Base-by-base conservation (phyloP, 1,140 invertebrate genomes). In the Neodiprion lecontei region DNA sequence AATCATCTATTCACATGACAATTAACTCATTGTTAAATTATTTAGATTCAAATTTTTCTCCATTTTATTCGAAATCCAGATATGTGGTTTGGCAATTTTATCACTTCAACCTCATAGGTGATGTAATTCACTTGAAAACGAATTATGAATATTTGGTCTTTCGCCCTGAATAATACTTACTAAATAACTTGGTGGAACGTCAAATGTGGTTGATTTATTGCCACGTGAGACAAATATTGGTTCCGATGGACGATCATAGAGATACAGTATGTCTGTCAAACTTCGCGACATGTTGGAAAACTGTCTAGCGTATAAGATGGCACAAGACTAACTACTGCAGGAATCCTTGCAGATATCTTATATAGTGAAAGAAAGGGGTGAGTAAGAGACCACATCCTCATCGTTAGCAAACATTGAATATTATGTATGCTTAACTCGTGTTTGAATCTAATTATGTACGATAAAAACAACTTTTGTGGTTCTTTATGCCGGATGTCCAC, bases 211-310 rank as follows among this genome's bases (percentile, higher is more conserved):
- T 21, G 70, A 72, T 17, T 82, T 73, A 40, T 82, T 76, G 48
- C 83, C 83, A 74, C 84, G 84, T 12, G 80, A 79, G 17, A 83
- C 76, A 67, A 85, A 84, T 9, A 84, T 68, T 10, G 85, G 85
- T 75, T 86, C 85, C 14, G 75, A 75, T 2, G 84, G 84, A 9
- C 85, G 80, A 49, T 85, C 84, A 65, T 83, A 84, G 9, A 86
- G 76, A 67, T 71, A 75, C 12, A 75, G 65, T 7, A 72, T 50
- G 21, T 48, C 40, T 11, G 67, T 7, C 11, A 69, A 11, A 17
- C 67, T 21, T 21, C 67, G 67, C 67, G 67, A 69, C 67, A 17
- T 14, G 12, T 65, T 65, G 12, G 21, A 5, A 5, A 11, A 47
- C 12, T 14, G 7, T 65, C 61, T 65, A 40, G 2, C 1, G 28